phyloP scores from a whole-genome alignment of 2,113 vertebrate genomes.

The Ailurus styani region DNA sequence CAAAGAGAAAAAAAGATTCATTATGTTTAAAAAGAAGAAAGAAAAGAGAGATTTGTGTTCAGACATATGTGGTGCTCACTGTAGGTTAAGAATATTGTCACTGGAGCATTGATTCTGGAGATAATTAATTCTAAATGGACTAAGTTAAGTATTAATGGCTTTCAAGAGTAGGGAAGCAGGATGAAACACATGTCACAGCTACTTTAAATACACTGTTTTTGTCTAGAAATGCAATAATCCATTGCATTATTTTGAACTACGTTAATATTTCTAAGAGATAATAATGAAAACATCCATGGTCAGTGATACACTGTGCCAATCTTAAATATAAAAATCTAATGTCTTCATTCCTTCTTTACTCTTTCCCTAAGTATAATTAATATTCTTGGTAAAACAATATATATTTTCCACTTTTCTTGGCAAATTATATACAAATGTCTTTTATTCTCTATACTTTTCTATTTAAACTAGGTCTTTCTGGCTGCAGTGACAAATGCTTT shows the following conservation, averaged over 20 bases:
- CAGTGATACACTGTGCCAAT: not conserved
- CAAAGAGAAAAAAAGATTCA: not conserved
- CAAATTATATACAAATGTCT: not conserved
- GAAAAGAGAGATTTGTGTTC: not conserved
- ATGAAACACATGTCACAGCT: not conserved
- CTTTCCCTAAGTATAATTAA: not conserved
- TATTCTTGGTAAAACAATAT: not conserved
- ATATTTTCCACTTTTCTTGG: not conserved
- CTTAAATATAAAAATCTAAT: not conserved
- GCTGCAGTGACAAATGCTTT: not conserved
- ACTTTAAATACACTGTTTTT: not conserved
- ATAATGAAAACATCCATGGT: not conserved
- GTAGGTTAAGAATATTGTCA: not conserved
- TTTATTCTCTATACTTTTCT: not conserved
- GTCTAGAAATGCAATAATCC: not conserved
- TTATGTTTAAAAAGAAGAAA: not conserved
- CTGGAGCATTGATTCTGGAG: not conserved
- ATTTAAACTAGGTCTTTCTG: not conserved
- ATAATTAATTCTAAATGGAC: conserved; percentile 40
- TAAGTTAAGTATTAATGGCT: conserved; percentile 51
- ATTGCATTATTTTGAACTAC: not conserved
- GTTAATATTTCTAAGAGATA: not conserved
- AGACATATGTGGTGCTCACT: not conserved
- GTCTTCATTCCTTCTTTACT: not conserved
- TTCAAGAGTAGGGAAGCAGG: not conserved